phyloP scores from a whole-genome alignment of 2,888 invertebrate genomes.

The Polydesmus complanatus region DNA sequence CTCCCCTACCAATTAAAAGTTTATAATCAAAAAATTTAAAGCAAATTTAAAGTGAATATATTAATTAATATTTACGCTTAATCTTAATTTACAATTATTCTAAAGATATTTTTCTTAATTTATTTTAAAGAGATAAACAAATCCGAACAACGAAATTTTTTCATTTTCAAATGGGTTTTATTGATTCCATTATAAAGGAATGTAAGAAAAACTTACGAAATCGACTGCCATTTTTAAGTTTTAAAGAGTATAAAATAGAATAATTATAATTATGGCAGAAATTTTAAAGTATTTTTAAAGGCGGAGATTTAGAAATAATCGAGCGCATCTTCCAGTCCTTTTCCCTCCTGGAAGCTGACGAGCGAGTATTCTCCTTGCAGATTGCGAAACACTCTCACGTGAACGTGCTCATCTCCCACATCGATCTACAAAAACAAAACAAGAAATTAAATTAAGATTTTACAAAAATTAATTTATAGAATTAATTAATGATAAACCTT shows the following conservation, averaged over 20 bases:
- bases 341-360: conserved; percentile 24
- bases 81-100: too few species aligned
- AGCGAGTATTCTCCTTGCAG: conserved; percentile 26
- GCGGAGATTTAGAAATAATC: conserved; percentile 27
- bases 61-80: too few species aligned
- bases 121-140: too few species aligned
- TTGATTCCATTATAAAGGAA: not conserved
- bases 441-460: not conserved
- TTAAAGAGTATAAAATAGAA: too few species aligned
- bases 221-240: too few species aligned
- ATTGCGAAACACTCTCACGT: conserved; percentile 29
- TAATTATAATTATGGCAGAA: too few species aligned
- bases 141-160: too few species aligned
- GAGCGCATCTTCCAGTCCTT: conserved; percentile 25
- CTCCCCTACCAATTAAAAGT: too few species aligned
- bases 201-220: not conserved
- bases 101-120: too few species aligned
- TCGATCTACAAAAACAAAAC: conserved; percentile 2
- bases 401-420: conserved; percentile 22
- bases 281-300: too few species aligned
- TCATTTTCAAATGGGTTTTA: not conserved
- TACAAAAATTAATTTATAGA: not conserved
- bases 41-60: too few species aligned
- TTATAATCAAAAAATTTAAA: too few species aligned
- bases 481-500: conserved; percentile 11